Conservation (phyloP, 2,888 invertebrate genomes). For the Parnassius orleans region DNA sequence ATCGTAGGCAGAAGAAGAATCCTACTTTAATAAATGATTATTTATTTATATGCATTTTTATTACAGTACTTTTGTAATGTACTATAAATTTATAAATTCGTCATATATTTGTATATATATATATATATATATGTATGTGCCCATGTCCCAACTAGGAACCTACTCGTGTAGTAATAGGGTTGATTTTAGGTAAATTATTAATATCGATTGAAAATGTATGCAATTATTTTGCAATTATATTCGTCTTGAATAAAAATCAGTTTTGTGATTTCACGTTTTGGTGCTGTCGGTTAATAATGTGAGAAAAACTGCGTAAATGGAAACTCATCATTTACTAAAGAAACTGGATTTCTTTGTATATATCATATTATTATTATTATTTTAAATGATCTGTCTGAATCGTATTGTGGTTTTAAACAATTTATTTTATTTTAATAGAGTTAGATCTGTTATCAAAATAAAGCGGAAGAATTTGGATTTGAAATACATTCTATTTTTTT, state of each 20-base stretch:
- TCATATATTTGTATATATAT: background rate
- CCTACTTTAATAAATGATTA: too few species aligned
- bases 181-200: slow-evolving; percentile 39
- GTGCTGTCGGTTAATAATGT: slow-evolving; percentile 37
- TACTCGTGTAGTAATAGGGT: slow-evolving; percentile 25
- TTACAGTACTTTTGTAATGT: too few species aligned
- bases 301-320: background rate
- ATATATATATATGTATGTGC: background rate
- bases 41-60: too few species aligned
- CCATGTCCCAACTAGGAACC: slow-evolving; percentile 28
- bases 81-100: background rate
- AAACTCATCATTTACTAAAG: background rate
- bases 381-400: too few species aligned
- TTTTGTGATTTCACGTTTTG: slow-evolving; percentile 40
- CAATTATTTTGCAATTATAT: slow-evolving; percentile 34
- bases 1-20: too few species aligned
- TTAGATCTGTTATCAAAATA: too few species aligned
- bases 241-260: slow-evolving; percentile 30
- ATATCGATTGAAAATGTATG: slow-evolving; percentile 30
- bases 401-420: too few species aligned
- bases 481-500: background rate
- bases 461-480: background rate
- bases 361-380: too few species aligned
- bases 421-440: too few species aligned
- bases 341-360: too few species aligned